Conservation (phyloP, 2,888 invertebrate genomes). For the Macaria notata region DNA sequence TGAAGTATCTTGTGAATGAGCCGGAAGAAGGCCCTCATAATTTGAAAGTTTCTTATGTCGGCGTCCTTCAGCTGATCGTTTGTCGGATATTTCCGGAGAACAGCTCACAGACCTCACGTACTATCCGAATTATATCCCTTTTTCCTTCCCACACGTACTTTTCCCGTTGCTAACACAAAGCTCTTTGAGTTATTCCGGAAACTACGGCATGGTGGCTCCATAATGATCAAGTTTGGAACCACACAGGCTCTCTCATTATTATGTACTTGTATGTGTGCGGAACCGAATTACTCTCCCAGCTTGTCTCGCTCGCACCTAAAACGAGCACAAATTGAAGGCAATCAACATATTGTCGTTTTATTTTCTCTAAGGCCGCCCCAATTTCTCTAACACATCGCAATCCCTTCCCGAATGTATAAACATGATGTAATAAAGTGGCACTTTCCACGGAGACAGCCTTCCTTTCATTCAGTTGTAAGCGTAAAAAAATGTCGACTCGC, state of each 20-base stretch:
- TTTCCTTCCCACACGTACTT: conserved; percentile 25
- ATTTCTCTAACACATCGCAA: conserved; percentile 28
- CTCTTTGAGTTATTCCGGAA: conserved; percentile 17
- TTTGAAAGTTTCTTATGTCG: conserved; percentile 52
- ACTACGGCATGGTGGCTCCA: conserved; percentile 14
- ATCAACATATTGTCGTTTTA: conserved; percentile 26
- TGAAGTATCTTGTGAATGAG: conserved; percentile 45
- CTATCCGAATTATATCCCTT: conserved; percentile 46
- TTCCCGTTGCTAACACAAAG: conserved; percentile 22
- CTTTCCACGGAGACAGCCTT: conserved; percentile 46
- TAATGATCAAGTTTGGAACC: conserved; percentile 12
- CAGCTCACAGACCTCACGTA: conserved; percentile 44
- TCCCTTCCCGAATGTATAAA: conserved; percentile 40
- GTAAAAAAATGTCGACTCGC: conserved; percentile 53
- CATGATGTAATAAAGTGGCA: conserved; percentile 38
- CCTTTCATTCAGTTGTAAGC: conserved; percentile 45
- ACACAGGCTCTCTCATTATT: conserved; percentile 1
- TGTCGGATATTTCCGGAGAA: conserved; percentile 55
- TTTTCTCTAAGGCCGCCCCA: conserved; percentile 20
- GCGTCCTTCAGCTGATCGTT: conserved; percentile 43
- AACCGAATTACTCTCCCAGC: conserved; percentile 2
- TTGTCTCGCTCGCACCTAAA: conserved; percentile 5
- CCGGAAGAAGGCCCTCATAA: conserved; percentile 41
- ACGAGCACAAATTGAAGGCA: conserved; percentile 11
- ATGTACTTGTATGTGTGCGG: background rate